Evolutionary conservation across 2,113 vertebrate genomes (phyloP).

Genomic region (Recurvirostra avosetta): DNA sequence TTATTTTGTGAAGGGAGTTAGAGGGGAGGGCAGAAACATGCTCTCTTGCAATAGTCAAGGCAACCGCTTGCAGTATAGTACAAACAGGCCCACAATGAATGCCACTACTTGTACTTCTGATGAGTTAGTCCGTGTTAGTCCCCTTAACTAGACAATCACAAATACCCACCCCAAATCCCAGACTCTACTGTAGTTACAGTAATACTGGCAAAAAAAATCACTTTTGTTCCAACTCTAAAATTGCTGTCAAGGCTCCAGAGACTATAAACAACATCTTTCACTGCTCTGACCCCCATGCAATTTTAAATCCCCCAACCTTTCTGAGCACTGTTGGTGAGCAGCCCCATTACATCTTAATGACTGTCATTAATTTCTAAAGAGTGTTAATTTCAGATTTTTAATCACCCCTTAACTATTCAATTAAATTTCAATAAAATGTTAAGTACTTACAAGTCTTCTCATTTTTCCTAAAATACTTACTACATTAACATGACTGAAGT

Average conservation of each 20-base stretch:
- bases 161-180: slow-evolving; percentile 50
- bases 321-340: slow-evolving; percentile 83
- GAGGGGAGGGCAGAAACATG: neutral
- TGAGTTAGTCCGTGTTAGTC: neutral
- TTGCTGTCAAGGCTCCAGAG: slow-evolving; percentile 80
- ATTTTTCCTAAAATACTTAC: slow-evolving; percentile 88
- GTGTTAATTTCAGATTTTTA: slow-evolving; percentile 96
- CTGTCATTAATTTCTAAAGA: slow-evolving; percentile 91
- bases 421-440: slow-evolving; percentile 93
- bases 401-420: slow-evolving; percentile 93
- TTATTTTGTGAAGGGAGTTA: slow-evolving; percentile 61
- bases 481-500: slow-evolving; percentile 80
- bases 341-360: slow-evolving; percentile 95
- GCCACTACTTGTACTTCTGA: neutral
- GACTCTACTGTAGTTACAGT: slow-evolving; percentile 71
- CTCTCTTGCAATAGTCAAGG: neutral
- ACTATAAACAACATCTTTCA: slow-evolving; percentile 85
- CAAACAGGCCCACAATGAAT: slow-evolving; percentile 1
- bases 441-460: slow-evolving; percentile 87
- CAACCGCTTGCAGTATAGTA: neutral
- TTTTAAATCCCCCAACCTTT: slow-evolving; percentile 89
- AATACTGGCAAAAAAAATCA: slow-evolving; percentile 69
- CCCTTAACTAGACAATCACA: slow-evolving; percentile 64
- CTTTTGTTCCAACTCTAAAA: slow-evolving; percentile 80
- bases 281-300: slow-evolving; percentile 86